Evolutionary conservation across 2,888 invertebrate genomes (phyloP).

Genomic region (Pilophorus perplexus): DNA sequence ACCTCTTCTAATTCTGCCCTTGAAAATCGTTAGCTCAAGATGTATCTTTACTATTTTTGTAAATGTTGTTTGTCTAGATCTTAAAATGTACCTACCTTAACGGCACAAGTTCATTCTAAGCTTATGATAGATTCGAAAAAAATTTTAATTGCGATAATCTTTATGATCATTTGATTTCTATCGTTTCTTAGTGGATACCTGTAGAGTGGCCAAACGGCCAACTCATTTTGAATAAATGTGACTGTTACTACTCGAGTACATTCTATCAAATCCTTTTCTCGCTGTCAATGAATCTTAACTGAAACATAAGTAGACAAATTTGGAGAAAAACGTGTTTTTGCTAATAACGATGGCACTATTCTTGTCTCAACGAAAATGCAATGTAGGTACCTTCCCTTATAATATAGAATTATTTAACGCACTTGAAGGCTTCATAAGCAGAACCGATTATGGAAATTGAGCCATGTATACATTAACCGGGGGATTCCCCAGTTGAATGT

Average conservation of each 20-base stretch:
- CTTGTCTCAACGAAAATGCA: too few species aligned
- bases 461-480: too few species aligned
- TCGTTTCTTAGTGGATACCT: neutral
- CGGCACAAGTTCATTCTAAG: conserved; percentile 22
- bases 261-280: too few species aligned
- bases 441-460: too few species aligned
- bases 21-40: conserved; percentile 32
- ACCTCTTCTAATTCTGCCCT: conserved; percentile 14
- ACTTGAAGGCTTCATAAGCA: too few species aligned
- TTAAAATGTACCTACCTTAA: conserved; percentile 2
- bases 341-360: too few species aligned
- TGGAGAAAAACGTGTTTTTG: too few species aligned
- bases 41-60: conserved; percentile 37
- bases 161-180: neutral
- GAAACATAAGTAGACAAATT: too few species aligned
- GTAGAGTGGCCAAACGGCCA: neutral
- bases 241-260: conserved; percentile 23
- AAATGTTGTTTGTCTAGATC: conserved; percentile 32
- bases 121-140: conserved; percentile 12
- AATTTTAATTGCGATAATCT: conserved; percentile 2
- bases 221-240: conserved; percentile 18
- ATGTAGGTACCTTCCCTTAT: too few species aligned
- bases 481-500: too few species aligned
- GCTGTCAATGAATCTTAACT: too few species aligned
- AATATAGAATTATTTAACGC: too few species aligned